These are phyloP conservation scores for Heterocephalus glaber DNA, from an alignment of 2,113 vertebrate genomes.

Conservation along the genomic window DNA sequence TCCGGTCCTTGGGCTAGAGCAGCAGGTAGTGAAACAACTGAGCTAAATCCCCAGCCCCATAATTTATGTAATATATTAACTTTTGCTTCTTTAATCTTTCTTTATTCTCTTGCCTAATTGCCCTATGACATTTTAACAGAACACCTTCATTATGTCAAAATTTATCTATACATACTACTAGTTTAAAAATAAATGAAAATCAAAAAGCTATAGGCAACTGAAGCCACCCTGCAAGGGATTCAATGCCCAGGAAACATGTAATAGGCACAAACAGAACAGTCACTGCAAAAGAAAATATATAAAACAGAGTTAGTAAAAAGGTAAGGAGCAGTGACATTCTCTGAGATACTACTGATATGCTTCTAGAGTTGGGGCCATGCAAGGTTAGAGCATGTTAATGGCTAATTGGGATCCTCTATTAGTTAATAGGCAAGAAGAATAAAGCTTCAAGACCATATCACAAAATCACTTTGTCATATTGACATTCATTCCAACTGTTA, in stretches of 20 bases:
- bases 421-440: slow-evolving; percentile 87
- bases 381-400: slow-evolving; percentile 88
- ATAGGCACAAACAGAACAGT: neutral
- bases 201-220: neutral
- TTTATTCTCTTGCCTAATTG: neutral
- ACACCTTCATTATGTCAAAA: slow-evolving; percentile 19
- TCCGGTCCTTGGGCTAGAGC: no score
- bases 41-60: no score
- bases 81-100: slow-evolving; percentile 42
- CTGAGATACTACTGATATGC: neutral
- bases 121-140: slow-evolving; percentile 51
- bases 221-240: neutral
- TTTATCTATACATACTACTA: neutral
- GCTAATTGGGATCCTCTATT: slow-evolving; percentile 88
- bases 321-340: neutral
- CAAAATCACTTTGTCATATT: slow-evolving; percentile 87
- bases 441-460: slow-evolving; percentile 86
- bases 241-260: neutral
- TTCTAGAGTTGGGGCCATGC: slow-evolving; percentile 77
- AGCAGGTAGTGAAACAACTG: no score
- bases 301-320: slow-evolving; percentile 50
- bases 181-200: slow-evolving; percentile 39
- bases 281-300: slow-evolving; percentile 16
- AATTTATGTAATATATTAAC: neutral
- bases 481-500: slow-evolving; percentile 88